Conservation (phyloP, 2,888 invertebrate species). For the Tromatobia lineatoria region DNA sequence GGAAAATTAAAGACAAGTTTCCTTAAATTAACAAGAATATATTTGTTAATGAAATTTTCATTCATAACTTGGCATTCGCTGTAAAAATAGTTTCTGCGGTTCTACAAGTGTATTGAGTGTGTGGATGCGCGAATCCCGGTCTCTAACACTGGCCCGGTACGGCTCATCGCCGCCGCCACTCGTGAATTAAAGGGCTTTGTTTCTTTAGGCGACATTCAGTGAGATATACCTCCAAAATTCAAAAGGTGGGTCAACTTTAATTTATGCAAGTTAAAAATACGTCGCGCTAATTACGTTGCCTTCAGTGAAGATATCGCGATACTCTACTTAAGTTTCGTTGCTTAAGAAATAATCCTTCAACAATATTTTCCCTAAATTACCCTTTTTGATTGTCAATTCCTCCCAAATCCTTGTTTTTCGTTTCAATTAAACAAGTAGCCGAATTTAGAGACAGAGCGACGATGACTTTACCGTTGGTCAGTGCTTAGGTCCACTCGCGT, state of each 20-base stretch:
- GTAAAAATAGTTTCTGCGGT: conserved; percentile 29
- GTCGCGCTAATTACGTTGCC: neutral
- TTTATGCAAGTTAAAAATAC: conserved; percentile 43
- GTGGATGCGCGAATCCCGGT: conserved; percentile 66
- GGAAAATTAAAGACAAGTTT: no score
- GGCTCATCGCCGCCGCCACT: conserved; percentile 69
- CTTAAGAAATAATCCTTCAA: conserved; percentile 10
- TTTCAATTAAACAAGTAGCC: neutral
- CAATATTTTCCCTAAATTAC: conserved; percentile 25
- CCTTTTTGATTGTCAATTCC: conserved; percentile 40
- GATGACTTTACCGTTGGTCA: conserved; percentile 65
- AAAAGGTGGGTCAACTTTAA: conserved; percentile 81
- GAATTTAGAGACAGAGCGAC: conserved; percentile 16
- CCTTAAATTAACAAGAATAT: no score
- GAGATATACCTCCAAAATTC: conserved; percentile 69
- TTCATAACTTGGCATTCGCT: conserved; percentile 46
- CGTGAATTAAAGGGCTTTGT: conserved; percentile 41
- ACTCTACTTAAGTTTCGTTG: conserved; percentile 1
- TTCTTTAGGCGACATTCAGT: conserved; percentile 75
- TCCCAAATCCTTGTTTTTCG: conserved; percentile 21
- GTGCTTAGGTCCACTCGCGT: conserved; percentile 60
- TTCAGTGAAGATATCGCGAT: conserved; percentile 4
- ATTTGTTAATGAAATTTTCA: neutral
- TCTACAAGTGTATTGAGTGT: conserved; percentile 60
- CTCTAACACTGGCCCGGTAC: conserved; percentile 78